Conservation (phyloP, 2,113 vertebrate genomes). For the Siphamia tubifer region DNA sequence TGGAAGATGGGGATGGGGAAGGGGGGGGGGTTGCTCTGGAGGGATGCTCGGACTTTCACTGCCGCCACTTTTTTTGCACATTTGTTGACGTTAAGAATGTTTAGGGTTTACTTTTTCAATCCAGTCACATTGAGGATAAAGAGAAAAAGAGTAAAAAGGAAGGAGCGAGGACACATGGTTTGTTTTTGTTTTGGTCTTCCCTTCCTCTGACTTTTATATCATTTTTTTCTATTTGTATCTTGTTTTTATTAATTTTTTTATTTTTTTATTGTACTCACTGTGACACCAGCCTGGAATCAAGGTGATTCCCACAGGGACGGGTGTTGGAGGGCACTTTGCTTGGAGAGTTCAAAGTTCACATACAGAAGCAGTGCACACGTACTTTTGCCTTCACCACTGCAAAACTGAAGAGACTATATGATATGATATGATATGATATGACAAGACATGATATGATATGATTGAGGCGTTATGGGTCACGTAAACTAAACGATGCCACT, state of each 20-base stretch:
- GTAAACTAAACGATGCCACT: slow-evolving; percentile 66
- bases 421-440: not conserved
- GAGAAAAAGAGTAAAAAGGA: slow-evolving; percentile 38
- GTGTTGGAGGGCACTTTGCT: slow-evolving; percentile 75
- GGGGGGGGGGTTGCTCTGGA: slow-evolving; percentile 23
- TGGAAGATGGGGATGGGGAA: not conserved
- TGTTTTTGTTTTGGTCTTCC: slow-evolving; percentile 32
- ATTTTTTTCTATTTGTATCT: slow-evolving; percentile 67
- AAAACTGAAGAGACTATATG: slow-evolving; percentile 58
- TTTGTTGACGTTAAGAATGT: slow-evolving; percentile 99
- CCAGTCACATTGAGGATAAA: slow-evolving; percentile 82
- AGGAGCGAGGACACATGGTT: slow-evolving; percentile 25
- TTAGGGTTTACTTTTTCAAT: slow-evolving; percentile 91
- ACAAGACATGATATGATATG: not conserved
- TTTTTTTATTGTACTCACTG: slow-evolving; percentile 73
- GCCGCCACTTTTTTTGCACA: slow-evolving; percentile 87
- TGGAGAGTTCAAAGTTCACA: slow-evolving; percentile 55
- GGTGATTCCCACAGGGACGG: slow-evolving; percentile 54
- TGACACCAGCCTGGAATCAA: slow-evolving; percentile 74
- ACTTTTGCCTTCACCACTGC: slow-evolving; percentile 77
- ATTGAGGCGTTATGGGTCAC: slow-evolving; percentile 54
- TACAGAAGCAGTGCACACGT: slow-evolving; percentile 63
- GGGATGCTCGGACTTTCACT: slow-evolving; percentile 83
- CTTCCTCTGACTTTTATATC: slow-evolving; percentile 58
- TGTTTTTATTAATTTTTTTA: slow-evolving; percentile 14